phyloP scores from a whole-genome alignment of 2,113 vertebrate genomes.

The Cyphomyrus plagiostoma region DNA sequence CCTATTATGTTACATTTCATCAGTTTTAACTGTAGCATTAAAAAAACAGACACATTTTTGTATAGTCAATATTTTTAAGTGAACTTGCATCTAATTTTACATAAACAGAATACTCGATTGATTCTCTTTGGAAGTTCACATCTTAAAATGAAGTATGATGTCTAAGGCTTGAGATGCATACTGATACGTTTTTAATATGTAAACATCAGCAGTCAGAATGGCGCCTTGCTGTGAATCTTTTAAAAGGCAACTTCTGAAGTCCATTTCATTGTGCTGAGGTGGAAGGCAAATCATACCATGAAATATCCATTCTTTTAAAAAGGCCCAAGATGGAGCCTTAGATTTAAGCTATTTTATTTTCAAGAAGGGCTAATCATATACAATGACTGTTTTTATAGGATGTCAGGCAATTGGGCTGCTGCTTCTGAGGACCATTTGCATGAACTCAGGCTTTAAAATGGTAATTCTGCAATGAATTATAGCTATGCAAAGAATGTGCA shows the following conservation, averaged over 20 bases:
- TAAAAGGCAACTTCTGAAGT: constrained; percentile 11
- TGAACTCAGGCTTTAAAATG: neutral
- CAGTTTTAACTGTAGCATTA: neutral
- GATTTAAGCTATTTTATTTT: constrained; percentile 14
- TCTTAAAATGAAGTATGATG: neutral
- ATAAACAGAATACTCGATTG: neutral
- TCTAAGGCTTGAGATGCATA: constrained; percentile 3
- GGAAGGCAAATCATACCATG: constrained; percentile 15
- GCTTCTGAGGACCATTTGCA: neutral
- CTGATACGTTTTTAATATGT: constrained; percentile 8
- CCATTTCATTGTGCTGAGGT: constrained; percentile 9
- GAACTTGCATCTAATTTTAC: constrained; percentile 3
- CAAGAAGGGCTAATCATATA: constrained; percentile 8
- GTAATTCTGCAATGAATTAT: constrained; percentile 9
- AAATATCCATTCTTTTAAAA: constrained; percentile 10
- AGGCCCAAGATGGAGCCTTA: neutral
- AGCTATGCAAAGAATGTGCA: neutral
- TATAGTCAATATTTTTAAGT: neutral
- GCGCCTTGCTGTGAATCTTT: constrained; percentile 17
- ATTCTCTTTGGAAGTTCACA: neutral
- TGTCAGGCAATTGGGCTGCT: constrained; percentile 5
- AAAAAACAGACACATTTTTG: neutral
- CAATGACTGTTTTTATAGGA: constrained; percentile 11
- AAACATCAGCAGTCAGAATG: neutral
- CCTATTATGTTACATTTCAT: neutral